Percentiles rank a stretch among this genome's conserved stretches.
Evolutionary conservation across 1,140 invertebrate species (phyloP).

Genomic region (Apis dorsata): DNA sequence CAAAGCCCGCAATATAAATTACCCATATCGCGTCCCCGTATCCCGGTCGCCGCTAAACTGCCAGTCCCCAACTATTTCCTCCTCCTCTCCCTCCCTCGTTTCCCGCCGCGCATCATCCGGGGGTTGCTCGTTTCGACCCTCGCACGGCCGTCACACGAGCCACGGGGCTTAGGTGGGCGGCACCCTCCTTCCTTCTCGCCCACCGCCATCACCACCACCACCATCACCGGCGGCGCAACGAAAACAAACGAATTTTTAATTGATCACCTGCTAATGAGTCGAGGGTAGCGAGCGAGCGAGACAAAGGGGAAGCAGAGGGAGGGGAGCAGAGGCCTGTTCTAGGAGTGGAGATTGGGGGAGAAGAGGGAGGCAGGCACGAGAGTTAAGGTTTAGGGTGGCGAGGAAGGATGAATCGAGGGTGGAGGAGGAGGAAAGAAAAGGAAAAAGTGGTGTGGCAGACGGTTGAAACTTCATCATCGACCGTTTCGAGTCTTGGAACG

Average conservation of each 20-base stretch:
- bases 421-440: constrained; percentile 19
- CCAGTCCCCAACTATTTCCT: constrained; percentile 39
- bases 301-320: constrained; percentile 22
- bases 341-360: not conserved
- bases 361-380: not conserved
- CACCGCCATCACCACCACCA: no score
- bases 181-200: no score
- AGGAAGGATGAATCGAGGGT: constrained; percentile 9
- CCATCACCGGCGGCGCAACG: constrained; percentile 16
- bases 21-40: constrained; percentile 45
- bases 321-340: not conserved
- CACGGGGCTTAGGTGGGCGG: no score
- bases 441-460: constrained; percentile 57
- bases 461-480: constrained; percentile 65
- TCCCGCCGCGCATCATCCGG: constrained; percentile 20
- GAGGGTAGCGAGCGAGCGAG: constrained; percentile 40
- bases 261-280: constrained; percentile 76
- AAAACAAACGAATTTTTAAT: constrained; percentile 75
- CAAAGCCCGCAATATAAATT: constrained; percentile 45
- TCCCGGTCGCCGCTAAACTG: constrained; percentile 47
- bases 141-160: not conserved
- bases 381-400: constrained; percentile 3
- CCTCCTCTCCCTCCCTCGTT: not conserved
- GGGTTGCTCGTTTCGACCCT: constrained; percentile 42
- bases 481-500: constrained; percentile 54